These are phyloP conservation scores for Eilema sororculum DNA, from an alignment of 2,888 invertebrate genomes.

Conservation along the genomic window DNA sequence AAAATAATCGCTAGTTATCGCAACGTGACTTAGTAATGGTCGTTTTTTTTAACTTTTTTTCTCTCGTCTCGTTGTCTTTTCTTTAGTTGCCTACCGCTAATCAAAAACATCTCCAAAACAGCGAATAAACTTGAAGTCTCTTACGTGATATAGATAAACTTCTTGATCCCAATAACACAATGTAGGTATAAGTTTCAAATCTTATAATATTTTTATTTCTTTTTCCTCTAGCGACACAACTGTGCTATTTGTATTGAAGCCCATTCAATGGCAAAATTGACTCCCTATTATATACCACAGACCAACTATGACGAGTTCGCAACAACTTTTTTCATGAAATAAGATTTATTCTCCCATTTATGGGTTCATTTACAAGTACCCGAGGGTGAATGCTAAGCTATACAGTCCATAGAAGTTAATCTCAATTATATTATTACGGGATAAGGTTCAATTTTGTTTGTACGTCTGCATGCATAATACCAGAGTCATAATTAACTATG, in stretches of 20 bases:
- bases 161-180: neutral
- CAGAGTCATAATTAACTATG: constrained; percentile 59
- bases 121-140: neutral
- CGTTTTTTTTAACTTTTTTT: too few species aligned
- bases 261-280: constrained; percentile 31
- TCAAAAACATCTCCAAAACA: neutral
- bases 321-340: constrained; percentile 39
- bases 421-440: constrained; percentile 26
- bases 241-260: neutral
- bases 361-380: constrained; percentile 37
- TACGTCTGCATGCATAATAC: constrained; percentile 38
- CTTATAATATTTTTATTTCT: constrained; percentile 12
- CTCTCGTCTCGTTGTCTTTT: too few species aligned
- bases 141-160: neutral
- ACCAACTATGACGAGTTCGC: constrained; percentile 36
- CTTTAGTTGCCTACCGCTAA: neutral
- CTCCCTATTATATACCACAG: constrained; percentile 27
- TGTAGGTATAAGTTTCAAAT: neutral
- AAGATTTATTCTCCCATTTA: constrained; percentile 47
- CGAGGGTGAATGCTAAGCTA: constrained; percentile 34
- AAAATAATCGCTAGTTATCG: too few species aligned
- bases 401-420: constrained; percentile 24
- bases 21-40: too few species aligned
- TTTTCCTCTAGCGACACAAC: constrained; percentile 11
- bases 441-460: constrained; percentile 35